These are phyloP conservation scores for Esox lucius DNA, from an alignment of 2,797 vertebrate species.

Conservation along the genomic window DNA sequence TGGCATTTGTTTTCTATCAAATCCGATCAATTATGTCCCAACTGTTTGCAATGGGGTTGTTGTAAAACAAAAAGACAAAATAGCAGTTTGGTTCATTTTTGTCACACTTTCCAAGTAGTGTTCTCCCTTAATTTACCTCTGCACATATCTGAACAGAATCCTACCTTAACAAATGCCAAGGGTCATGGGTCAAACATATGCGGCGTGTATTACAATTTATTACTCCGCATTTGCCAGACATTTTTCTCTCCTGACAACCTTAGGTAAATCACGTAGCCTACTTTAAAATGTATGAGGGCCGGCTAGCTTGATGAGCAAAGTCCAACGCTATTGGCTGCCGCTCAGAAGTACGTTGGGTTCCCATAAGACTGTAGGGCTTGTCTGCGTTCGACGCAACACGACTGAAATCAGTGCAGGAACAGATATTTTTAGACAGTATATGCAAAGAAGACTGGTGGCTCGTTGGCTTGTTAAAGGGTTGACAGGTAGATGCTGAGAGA, in stretches of 20 bases:
- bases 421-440: slow-evolving; percentile 84
- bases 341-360: slow-evolving; percentile 73
- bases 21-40: too few species aligned
- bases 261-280: slow-evolving; percentile 88
- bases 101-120: slow-evolving; percentile 46
- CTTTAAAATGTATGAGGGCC: slow-evolving; percentile 86
- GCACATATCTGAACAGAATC: slow-evolving; percentile 80
- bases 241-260: slow-evolving; percentile 94
- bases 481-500: slow-evolving; percentile 73
- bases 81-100: background rate
- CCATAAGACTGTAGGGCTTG: slow-evolving; percentile 79
- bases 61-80: too few species aligned
- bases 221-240: slow-evolving; percentile 88
- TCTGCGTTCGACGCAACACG: slow-evolving; percentile 62
- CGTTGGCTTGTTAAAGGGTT: slow-evolving; percentile 71
- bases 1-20: too few species aligned
- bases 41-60: too few species aligned
- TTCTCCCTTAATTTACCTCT: slow-evolving; percentile 44
- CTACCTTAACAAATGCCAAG: slow-evolving; percentile 87
- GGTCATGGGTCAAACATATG: slow-evolving; percentile 93
- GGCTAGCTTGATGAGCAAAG: slow-evolving; percentile 77
- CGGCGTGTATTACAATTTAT: slow-evolving; percentile 92
- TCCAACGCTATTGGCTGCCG: slow-evolving; percentile 76
- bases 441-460: slow-evolving; percentile 78
- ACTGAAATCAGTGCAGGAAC: slow-evolving; percentile 65